Evolutionary conservation across 2,888 invertebrate species (phyloP).

Genomic region (Hymenopus coronatus): DNA sequence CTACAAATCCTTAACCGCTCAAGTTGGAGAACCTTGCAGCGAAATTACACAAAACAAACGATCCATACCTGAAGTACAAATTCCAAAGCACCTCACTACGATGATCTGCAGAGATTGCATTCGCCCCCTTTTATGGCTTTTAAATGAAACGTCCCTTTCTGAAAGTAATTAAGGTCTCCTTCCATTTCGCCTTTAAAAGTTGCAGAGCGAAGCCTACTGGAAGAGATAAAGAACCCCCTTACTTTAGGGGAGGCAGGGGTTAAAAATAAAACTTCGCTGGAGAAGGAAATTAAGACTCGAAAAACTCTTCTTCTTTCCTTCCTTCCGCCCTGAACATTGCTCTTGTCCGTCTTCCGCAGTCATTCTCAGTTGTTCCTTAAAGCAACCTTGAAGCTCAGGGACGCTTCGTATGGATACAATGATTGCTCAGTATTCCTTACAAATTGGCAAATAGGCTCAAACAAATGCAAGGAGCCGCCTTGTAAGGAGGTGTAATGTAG

Average conservation of each 20-base stretch:
- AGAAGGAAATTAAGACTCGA: conserved; percentile 6
- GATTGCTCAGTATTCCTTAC: no score
- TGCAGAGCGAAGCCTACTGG: conserved; percentile 1
- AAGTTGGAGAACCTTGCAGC: neutral
- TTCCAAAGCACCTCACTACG: neutral
- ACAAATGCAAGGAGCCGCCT: no score
- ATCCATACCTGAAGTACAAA: neutral
- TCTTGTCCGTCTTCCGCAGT: neutral
- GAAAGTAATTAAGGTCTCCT: neutral
- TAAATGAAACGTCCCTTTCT: neutral
- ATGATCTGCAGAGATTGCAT: neutral
- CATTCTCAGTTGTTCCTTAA: neutral
- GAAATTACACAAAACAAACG: neutral
- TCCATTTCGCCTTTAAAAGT: neutral
- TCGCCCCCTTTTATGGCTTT: neutral
- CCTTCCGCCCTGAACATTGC: neutral
- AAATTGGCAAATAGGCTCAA: no score
- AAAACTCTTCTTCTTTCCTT: neutral
- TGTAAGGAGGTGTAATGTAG: no score
- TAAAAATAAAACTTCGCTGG: neutral
- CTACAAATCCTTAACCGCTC: neutral
- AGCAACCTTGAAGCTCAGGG: neutral
- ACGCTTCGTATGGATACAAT: neutral
- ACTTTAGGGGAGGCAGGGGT: neutral
- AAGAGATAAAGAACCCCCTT: neutral